A percentile compares a stretch with the other conserved stretches of the same genome.
Evolutionary conservation across 2,113 vertebrate species (phyloP).

Genomic region (Zapus hudsonius): DNA sequence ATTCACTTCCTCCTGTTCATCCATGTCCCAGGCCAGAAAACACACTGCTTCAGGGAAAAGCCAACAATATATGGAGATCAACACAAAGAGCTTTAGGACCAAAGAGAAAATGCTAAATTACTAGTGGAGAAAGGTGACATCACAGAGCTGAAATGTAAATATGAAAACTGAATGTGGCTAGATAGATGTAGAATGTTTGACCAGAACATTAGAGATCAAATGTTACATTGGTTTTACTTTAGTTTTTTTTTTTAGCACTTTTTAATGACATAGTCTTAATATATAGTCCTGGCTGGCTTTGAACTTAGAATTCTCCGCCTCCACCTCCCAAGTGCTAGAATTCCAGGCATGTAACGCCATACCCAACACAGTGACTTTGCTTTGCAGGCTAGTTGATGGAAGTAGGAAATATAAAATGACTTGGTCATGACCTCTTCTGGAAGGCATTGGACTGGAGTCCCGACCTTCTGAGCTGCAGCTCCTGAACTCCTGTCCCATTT

Average conservation of each 20-base stretch:
- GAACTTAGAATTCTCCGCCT: background rate
- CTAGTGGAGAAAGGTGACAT: background rate
- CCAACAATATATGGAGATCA: background rate
- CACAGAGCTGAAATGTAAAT: background rate
- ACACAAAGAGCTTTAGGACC: background rate
- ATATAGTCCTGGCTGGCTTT: background rate
- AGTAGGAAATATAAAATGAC: background rate
- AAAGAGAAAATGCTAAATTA: background rate
- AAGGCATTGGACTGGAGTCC: background rate
- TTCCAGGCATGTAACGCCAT: background rate
- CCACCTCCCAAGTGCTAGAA: background rate
- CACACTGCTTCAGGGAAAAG: background rate
- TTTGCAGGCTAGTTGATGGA: background rate
- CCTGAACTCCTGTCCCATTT: background rate
- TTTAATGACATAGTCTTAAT: background rate
- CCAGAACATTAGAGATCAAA: background rate
- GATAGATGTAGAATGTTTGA: background rate
- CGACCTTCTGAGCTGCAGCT: background rate
- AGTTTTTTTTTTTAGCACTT: background rate
- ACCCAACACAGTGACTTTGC: background rate
- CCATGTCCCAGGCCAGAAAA: background rate
- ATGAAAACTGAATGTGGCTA: background rate
- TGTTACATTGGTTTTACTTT: background rate
- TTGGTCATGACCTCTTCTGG: background rate
- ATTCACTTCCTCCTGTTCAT: background rate